Conservation (phyloP, 2,888 invertebrate genomes). For the Noctua janthe region DNA sequence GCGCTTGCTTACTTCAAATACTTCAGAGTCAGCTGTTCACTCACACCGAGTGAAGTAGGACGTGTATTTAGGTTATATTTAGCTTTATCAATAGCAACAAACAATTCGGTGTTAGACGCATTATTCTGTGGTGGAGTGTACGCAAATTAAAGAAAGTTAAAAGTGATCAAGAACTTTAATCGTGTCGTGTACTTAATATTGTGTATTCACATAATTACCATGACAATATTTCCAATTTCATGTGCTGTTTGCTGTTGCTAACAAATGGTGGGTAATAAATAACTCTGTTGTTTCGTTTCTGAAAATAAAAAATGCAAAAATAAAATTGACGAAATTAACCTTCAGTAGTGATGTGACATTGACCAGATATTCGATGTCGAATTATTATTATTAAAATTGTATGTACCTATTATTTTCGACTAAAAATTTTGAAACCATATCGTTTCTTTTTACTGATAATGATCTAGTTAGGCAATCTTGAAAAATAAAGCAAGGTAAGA, state of each 20-base stretch:
- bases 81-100: constrained; percentile 45
- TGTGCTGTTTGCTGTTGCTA: constrained; percentile 32
- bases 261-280: constrained; percentile 32
- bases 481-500: neutral
- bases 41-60: constrained; percentile 52
- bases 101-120: constrained; percentile 36
- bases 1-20: constrained; percentile 25
- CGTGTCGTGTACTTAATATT: constrained; percentile 10
- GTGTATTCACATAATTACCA: constrained; percentile 25
- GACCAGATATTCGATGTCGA: constrained; percentile 13
- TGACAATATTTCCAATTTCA: constrained; percentile 16
- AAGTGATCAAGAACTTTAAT: constrained; percentile 51
- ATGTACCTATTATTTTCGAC: too few relatives aligned
- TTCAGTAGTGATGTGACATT: constrained; percentile 54
- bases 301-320: constrained; percentile 17
- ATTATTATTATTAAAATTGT: neutral
- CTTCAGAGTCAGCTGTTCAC: constrained; percentile 65
- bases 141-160: constrained; percentile 41
- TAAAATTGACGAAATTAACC: constrained; percentile 42
- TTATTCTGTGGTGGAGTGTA: constrained; percentile 49
- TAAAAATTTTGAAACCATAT: neutral
- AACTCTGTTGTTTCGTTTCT: constrained; percentile 49
- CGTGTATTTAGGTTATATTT: constrained; percentile 56
- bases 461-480: neutral
- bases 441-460: neutral